Conservation (phyloP, 2,888 invertebrate genomes). For the Acrobasis consociella region DNA sequence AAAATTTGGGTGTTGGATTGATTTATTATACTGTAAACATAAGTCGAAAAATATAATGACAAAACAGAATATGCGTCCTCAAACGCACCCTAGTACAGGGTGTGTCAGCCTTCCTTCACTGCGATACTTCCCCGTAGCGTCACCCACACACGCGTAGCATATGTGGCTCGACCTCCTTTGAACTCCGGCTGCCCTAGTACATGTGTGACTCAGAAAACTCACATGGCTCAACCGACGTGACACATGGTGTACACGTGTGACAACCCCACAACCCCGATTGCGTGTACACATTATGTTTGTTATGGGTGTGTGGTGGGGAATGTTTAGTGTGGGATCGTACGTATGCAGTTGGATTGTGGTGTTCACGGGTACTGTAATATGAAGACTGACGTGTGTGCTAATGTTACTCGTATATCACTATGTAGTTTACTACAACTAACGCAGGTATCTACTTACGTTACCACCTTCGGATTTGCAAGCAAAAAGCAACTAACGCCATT, state of each 20-base stretch:
- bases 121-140: background rate
- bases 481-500: too few species aligned
- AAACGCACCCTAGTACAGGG: constrained; percentile 2
- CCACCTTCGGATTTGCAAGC: too few species aligned
- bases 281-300: constrained; percentile 19
- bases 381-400: constrained; percentile 23
- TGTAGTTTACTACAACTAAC: too few species aligned
- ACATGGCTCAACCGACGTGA: constrained; percentile 66
- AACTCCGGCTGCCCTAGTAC: constrained; percentile 65
- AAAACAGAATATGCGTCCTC: background rate
- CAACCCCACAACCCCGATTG: constrained; percentile 21
- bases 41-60: too few species aligned
- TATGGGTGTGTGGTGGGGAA: constrained; percentile 15
- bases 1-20: too few species aligned
- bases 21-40: too few species aligned
- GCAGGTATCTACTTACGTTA: too few species aligned
- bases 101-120: background rate
- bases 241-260: constrained; percentile 47
- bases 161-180: constrained; percentile 51
- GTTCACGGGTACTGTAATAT: constrained; percentile 20
- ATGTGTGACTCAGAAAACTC: constrained; percentile 75
- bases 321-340: constrained; percentile 11
- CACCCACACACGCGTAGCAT: constrained; percentile 43
- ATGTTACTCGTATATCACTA: background rate
- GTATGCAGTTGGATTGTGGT: constrained; percentile 8